phyloP scores from a whole-genome alignment of 2,888 invertebrate species.

The Achlya flavicornis region DNA sequence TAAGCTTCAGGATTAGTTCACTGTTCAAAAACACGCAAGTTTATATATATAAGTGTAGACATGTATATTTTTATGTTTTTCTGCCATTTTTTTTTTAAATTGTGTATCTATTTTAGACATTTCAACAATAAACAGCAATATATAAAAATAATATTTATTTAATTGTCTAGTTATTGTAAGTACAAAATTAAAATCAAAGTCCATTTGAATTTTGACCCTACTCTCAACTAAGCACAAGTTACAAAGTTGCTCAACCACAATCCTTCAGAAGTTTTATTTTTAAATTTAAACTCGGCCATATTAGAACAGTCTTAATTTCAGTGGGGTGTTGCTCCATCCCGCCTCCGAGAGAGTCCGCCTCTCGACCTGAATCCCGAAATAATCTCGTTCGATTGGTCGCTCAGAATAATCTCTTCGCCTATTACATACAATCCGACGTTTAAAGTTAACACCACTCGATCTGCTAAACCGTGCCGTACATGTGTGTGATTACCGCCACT shows the following conservation, averaged over 20 bases:
- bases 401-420: constrained; percentile 62
- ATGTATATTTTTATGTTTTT: no score
- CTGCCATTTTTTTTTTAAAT: no score
- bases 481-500: constrained; percentile 6
- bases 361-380: constrained; percentile 63
- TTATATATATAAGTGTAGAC: no score
- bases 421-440: constrained; percentile 52
- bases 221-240: no score
- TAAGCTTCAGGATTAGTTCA: no score
- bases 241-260: neutral
- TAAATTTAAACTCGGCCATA: constrained; percentile 46
- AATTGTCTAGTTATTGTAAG: no score
- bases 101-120: no score
- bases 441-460: constrained; percentile 28
- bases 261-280: constrained; percentile 33
- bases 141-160: no score
- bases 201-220: neutral
- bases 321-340: constrained; percentile 52
- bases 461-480: neutral
- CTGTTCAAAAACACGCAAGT: no score
- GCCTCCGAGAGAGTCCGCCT: constrained; percentile 67
- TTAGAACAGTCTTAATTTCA: constrained; percentile 49
- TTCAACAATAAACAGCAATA: no score
- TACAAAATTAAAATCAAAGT: no score
- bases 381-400: constrained; percentile 70